Conservation (phyloP, 2,797 vertebrate species). For the Pantherophis vulpinus region DNA sequence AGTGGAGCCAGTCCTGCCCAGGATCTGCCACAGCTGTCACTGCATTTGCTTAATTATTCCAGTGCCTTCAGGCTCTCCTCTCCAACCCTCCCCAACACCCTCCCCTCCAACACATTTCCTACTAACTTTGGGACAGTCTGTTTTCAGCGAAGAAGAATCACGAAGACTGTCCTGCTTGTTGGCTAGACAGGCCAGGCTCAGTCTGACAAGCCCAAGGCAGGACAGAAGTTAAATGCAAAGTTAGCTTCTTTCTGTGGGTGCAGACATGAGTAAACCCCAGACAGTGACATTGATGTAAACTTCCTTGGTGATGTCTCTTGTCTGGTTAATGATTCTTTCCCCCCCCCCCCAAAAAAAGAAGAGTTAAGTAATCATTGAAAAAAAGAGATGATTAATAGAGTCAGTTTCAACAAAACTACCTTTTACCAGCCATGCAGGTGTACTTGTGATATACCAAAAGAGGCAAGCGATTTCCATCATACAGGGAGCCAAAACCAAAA, state of each 20-base stretch:
- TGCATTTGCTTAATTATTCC: slow-evolving; percentile 90
- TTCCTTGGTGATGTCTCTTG: not conserved
- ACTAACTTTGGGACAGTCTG: slow-evolving; percentile 73
- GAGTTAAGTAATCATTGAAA: not conserved
- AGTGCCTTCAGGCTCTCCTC: slow-evolving; percentile 75
- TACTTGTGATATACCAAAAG: not conserved
- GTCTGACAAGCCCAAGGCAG: slow-evolving; percentile 53
- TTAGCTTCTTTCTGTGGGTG: slow-evolving; percentile 20
- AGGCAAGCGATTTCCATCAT: not conserved
- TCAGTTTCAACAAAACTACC: not conserved
- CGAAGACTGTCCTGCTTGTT: slow-evolving; percentile 59
- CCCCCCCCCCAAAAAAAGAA: not conserved
- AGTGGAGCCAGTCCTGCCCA: slow-evolving; percentile 84
- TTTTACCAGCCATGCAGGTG: not conserved
- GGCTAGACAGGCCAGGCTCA: slow-evolving; percentile 52
- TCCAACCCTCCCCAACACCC: not conserved
- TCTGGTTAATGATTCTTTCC: not conserved
- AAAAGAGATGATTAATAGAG: not conserved
- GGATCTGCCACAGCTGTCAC: slow-evolving; percentile 92
- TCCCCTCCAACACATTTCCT: slow-evolving; percentile 24
- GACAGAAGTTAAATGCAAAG: slow-evolving; percentile 35
- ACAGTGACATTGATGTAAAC: not conserved
- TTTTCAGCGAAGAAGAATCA: slow-evolving; percentile 74
- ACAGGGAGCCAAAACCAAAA: not conserved
- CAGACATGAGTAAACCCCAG: not conserved